Evolutionary conservation across 2,797 vertebrate genomes (phyloP), one percentile per base, ranked within the genome.

Genomic region (Myripristis murdjan): DNA sequence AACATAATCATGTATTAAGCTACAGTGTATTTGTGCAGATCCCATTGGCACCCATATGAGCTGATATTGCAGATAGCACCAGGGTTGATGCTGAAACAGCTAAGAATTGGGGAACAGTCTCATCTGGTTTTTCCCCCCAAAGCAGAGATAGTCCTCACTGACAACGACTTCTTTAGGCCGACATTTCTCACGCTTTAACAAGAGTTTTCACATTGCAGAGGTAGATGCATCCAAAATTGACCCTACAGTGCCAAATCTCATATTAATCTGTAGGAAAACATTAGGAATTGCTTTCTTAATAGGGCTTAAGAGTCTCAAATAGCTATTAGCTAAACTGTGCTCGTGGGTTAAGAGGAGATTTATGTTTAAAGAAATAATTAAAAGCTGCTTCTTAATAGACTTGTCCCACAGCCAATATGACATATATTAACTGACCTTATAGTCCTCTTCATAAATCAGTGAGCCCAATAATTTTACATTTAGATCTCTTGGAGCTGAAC

Each of bases 391-490:
- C 81, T 84, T 93, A 93, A 92, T 91, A 90, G 89, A 89, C 89
- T 90, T 88, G 90, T 91, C 77, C 85, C 82, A 81, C 65, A 79
- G 90, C 86, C 93, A 90, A 83, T 89, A 90, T 92, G 93, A 93
- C 92, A 89, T 81, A 87, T 83, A 88, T 92, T 90, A 92, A 84
- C 82, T 91, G 93, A 94, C 93, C 94, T 92, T 88, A 92, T 82
- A 92, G 85, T 91, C 85, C 77, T 93, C 87, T 92, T 93, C 90
- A 94, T 95, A 93, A 95, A 94, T 94, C 91, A 94, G 71, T 83
- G 88, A 90, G 90, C 87, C 73, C 52, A 70, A 89, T 93, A 86
- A 91, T 93, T 92, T 90, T 83, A 86, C 90, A 91, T 92, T 92
- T 80, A 86, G 88, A 91, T 91, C 89, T 79, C 85, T 83, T 43